Base-by-base conservation (phyloP, 1,140 invertebrate genomes). In the Microplitis demolitor region DNA sequence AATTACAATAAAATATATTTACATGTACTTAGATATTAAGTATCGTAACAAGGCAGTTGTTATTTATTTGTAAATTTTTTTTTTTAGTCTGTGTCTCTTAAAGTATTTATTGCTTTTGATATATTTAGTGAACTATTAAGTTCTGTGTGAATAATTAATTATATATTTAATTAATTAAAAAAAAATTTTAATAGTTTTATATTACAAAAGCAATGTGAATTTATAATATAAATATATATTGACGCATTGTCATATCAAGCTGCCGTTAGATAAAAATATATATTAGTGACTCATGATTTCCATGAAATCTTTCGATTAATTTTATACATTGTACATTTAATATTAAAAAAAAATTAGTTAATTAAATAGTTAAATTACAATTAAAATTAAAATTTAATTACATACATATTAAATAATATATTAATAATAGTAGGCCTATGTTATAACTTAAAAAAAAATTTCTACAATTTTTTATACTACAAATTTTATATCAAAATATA, bases 201-300 rank as follows among this genome's bases (percentile, higher is more conserved):
- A 45, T 6, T 45, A 45, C 5, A 58, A 58, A 58, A 58, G 31
- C 31, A 58, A 58, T 63, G 13, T 39, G 39, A 9, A 11, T 50
- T 45, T 50, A 45, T 45, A 45, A 45, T 9, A 45, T 39, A 60
- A 8, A 16, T 34, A 14, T 16, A 24, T 14, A 9, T 24, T 24
- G 24, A 24, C 24, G 24, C 24, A 24, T 24, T 24, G 24, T 24
- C 24, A 24, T 63, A 45, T 54, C 45, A 56, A 13, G 45, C 56
- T 35, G 31, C 50, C 56, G 14, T 34, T 60, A 66, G 9, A 24
- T 8, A 60, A 50, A 66, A 73, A 73, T 73, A 73, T 68, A 73
- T 73, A 73, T 68, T 73, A 68, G 68, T 73, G 71, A 73, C 71
- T 73, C 53, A 67, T 68, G 71, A 68, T 11, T 72, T 66, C n/a